phyloP scores from a whole-genome alignment of 1,140 invertebrate genomes.

The Neodiprion pinetum region DNA sequence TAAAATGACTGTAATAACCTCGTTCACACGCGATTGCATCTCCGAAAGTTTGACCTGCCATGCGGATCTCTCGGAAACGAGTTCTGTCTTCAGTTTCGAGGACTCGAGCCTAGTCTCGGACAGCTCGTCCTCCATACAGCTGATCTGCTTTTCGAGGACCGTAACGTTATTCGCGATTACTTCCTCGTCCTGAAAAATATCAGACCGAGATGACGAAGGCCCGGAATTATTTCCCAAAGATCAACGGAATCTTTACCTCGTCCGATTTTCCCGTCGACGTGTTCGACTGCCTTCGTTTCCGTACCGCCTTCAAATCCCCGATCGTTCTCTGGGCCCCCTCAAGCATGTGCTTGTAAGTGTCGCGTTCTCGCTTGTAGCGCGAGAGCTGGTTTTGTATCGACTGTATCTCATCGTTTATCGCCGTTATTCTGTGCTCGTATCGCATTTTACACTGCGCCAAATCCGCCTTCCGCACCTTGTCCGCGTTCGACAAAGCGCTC shows the following conservation, averaged over 20 bases:
- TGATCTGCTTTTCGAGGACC: constrained; percentile 81
- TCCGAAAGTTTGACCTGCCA: constrained; percentile 90
- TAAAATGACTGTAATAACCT: constrained; percentile 64
- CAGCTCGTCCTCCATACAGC: constrained; percentile 87
- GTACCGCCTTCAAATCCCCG: constrained; percentile 71
- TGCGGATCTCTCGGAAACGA: constrained; percentile 86
- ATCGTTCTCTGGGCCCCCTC: constrained; percentile 86
- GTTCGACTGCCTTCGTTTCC: constrained; percentile 49
- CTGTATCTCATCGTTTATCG: constrained; percentile 86
- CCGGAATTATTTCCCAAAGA: constrained; percentile 17
- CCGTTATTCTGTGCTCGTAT: constrained; percentile 86
- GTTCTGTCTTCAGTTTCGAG: constrained; percentile 87
- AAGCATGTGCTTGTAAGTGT: constrained; percentile 90
- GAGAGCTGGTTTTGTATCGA: constrained; percentile 79
- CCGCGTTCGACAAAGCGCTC: constrained; percentile 74
- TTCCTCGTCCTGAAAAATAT: constrained; percentile 58
- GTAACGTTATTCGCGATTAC: constrained; percentile 62
- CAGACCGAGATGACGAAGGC: constrained; percentile 19
- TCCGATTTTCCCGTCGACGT: constrained; percentile 65
- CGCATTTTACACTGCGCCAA: constrained; percentile 84
- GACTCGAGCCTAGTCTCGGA: constrained; percentile 82
- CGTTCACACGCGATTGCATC: constrained; percentile 90
- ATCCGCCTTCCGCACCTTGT: constrained; percentile 84
- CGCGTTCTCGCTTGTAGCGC: constrained; percentile 86
- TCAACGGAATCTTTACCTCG: constrained; percentile 59